A percentile compares a stretch with the other conserved stretches of the same genome.
These are phyloP conservation scores for Streblospio benedicti DNA, from an alignment of 1,140 invertebrate genomes.

Conservation along the genomic window DNA sequence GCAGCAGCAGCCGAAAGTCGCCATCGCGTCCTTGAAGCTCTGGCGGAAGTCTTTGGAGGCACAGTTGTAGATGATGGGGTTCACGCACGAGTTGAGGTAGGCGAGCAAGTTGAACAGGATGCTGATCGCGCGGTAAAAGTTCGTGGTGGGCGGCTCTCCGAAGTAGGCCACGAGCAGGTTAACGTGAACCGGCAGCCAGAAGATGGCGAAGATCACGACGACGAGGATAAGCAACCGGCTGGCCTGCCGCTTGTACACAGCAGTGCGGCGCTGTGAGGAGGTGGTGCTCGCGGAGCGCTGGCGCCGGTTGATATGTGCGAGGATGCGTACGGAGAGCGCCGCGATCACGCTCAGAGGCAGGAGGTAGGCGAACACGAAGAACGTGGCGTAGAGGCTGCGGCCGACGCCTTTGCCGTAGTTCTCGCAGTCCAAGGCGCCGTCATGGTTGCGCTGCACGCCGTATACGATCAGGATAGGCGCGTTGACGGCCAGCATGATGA, in stretches of 20 bases:
- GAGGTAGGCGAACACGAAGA: conserved; percentile 1
- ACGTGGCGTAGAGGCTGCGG: background rate
- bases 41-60: conserved; percentile 65
- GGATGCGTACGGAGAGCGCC: background rate
- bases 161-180: background rate
- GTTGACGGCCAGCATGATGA: background rate
- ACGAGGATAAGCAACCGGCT: conserved; percentile 86
- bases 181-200: conserved; percentile 68
- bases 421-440: background rate
- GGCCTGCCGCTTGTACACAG: conserved; percentile 69
- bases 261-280: background rate
- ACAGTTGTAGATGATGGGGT: conserved; percentile 65
- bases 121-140: background rate
- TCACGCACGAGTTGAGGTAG: conserved; percentile 54
- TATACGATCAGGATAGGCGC: background rate
- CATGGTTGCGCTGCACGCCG: background rate
- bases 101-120: conserved; percentile 6
- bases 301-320: background rate
- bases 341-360: background rate
- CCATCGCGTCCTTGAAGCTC: conserved; percentile 46
- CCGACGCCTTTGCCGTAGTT: background rate
- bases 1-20: no score
- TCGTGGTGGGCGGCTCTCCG: no score
- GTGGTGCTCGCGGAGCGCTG: background rate
- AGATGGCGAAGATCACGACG: conserved; percentile 84